Evolutionary conservation across 2,113 vertebrate genomes (phyloP).

Genomic region (Camelus dromedarius): DNA sequence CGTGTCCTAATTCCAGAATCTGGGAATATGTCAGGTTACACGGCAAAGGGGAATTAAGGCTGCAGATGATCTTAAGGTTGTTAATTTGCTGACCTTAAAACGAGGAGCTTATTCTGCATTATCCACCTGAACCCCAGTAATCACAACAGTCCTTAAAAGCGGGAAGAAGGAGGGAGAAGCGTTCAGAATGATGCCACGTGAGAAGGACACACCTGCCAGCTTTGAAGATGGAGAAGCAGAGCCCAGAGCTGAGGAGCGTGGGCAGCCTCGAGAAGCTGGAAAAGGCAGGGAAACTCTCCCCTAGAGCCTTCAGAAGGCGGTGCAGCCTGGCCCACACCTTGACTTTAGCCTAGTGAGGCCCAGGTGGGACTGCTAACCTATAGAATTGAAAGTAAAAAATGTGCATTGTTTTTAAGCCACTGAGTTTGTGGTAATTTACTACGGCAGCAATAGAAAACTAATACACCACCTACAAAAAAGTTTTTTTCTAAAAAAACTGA

Average conservation of each 20-base stretch:
- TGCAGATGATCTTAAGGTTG: background rate
- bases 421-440: background rate
- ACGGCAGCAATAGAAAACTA: background rate
- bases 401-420: background rate
- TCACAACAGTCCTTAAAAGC: background rate
- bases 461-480: background rate
- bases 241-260: background rate
- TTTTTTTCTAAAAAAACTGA: background rate
- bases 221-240: background rate
- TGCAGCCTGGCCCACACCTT: background rate
- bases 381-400: background rate
- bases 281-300: background rate
- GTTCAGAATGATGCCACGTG: background rate
- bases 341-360: background rate
- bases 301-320: background rate
- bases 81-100: background rate
- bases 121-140: background rate
- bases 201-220: background rate
- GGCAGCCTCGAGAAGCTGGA: background rate
- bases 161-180: background rate
- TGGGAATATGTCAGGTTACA: background rate
- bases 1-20: background rate
- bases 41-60: background rate
- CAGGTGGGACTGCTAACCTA: background rate
- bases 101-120: background rate